Evolutionary conservation across 2,113 vertebrate genomes (phyloP), one percentile per base, ranked within the genome.

Genomic region (Piprites chloris): DNA sequence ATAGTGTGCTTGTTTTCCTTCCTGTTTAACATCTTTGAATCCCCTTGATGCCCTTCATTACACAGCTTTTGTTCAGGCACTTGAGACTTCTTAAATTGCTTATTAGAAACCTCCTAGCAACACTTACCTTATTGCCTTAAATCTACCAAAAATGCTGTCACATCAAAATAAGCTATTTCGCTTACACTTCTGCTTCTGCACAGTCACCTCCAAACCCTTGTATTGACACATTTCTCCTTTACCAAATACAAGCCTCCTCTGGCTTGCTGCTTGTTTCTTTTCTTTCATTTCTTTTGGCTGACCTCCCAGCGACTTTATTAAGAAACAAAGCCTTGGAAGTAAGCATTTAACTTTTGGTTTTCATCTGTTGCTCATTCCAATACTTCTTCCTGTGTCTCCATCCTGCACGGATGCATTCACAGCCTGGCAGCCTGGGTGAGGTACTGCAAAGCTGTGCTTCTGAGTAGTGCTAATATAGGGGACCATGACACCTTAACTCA

Each of bases 121-220:
- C 84, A 72, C 35, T 75, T 94, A 52, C 49, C 28, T 75, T 94
- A 76, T 89, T 94, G 69, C 46, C 56, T 94, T 77, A 87, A 94
- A 91, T 87, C 81, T 87, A 62, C 35, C 13, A 68, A 89, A 92
- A 91, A 63, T 28, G 75, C 67, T 95, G 85, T 92, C 81, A 66
- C 77, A 81, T 90, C 89, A 83, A 93, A 97, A 96, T 94, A 89
- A 73, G 62, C 77, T 85, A 62, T 93, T 96, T 94, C 89, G 52
- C 71, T 95, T 91, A 94, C 87, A 79, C 71, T 95, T 93, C 71
- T 89, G 74, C 87, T 68, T 93, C 87, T 90, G 42, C 63, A 77
- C 83, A 93, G 85, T 95, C 95, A 94, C 85, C 82, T 96, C 87
- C 87, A 97, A 96, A 93, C 42, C 37, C 71, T 77, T 94, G 78